Percentiles rank a stretch among this genome's conserved stretches.
Evolutionary conservation across 2,888 invertebrate genomes (phyloP).

Genomic region (Mythimna pallens): DNA sequence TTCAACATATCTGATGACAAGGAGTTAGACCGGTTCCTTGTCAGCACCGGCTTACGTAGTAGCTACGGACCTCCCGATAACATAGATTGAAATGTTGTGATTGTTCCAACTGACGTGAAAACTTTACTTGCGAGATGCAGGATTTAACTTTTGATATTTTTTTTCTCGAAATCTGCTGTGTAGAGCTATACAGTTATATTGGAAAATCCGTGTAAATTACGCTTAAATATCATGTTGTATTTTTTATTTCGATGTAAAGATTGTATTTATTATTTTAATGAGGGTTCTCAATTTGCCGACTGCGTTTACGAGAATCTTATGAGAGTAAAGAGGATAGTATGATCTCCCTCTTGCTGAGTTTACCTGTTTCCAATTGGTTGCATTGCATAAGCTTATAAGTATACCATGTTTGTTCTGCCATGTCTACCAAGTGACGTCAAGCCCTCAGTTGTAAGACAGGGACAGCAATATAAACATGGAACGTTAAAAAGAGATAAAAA

Average conservation of each 20-base stretch:
- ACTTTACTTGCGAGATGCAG: slow-evolving; percentile 82
- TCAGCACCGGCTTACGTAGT: slow-evolving; percentile 86
- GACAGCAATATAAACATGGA: slow-evolving; percentile 18
- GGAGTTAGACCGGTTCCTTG: slow-evolving; percentile 86
- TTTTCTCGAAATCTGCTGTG: slow-evolving; percentile 22
- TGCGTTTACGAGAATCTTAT: slow-evolving; percentile 47
- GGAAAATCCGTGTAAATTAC: neutral
- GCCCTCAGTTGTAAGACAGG: slow-evolving; percentile 24
- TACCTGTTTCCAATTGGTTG: slow-evolving; percentile 29
- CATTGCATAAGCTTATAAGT: slow-evolving; percentile 8
- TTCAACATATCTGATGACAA: slow-evolving; percentile 85
- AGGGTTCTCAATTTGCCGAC: slow-evolving; percentile 21
- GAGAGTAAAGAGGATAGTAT: slow-evolving; percentile 51
- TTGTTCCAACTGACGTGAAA: slow-evolving; percentile 69
- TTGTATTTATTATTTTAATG: slow-evolving; percentile 7
- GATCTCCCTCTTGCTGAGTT: slow-evolving; percentile 15
- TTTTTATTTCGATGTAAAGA: slow-evolving; percentile 20
- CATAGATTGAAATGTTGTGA: neutral
- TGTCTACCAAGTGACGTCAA: slow-evolving; percentile 18
- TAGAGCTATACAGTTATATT: neutral
- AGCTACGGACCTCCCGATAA: slow-evolving; percentile 86
- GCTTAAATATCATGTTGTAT: neutral
- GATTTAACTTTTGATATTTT: slow-evolving; percentile 60
- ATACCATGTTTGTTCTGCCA: slow-evolving; percentile 54
- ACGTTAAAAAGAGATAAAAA: slow-evolving; percentile 28